These are phyloP conservation scores for Bufo bufo DNA, from an alignment of 2,113 vertebrate genomes.

Conservation along the genomic window DNA sequence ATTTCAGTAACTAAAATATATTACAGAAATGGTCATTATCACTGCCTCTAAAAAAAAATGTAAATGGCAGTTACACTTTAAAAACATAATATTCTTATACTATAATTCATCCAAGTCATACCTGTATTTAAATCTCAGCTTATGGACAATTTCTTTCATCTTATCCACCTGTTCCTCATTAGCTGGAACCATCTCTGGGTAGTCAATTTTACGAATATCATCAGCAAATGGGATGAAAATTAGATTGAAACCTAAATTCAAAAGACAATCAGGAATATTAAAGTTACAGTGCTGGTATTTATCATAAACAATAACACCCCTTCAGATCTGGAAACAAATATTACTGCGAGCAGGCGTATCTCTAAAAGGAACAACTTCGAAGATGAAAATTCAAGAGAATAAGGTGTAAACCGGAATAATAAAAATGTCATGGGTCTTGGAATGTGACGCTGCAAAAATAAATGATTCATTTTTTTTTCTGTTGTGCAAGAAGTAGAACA, in stretches of 20 bases:
- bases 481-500: too few relatives aligned
- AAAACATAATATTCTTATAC: neutral
- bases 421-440: too few relatives aligned
- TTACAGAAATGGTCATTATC: too few relatives aligned
- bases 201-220: constrained; percentile 82
- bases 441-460: too few relatives aligned
- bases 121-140: constrained; percentile 92
- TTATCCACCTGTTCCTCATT: constrained; percentile 84
- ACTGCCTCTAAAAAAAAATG: too few relatives aligned
- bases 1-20: too few relatives aligned
- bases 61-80: too few relatives aligned
- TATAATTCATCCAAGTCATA: constrained; percentile 50
- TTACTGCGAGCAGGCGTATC: too few relatives aligned
- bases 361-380: too few relatives aligned
- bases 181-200: constrained; percentile 74
- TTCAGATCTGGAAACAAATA: neutral
- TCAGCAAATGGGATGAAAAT: constrained; percentile 90
- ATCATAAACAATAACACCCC: neutral
- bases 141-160: constrained; percentile 91
- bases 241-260: constrained; percentile 82
- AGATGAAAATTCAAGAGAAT: too few relatives aligned
- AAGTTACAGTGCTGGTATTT: neutral
- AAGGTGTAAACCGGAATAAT: too few relatives aligned
- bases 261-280: neutral
- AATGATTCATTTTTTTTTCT: too few relatives aligned